Evolutionary conservation across 1,140 invertebrate genomes (phyloP).

Genomic region (Cepaea nemoralis): DNA sequence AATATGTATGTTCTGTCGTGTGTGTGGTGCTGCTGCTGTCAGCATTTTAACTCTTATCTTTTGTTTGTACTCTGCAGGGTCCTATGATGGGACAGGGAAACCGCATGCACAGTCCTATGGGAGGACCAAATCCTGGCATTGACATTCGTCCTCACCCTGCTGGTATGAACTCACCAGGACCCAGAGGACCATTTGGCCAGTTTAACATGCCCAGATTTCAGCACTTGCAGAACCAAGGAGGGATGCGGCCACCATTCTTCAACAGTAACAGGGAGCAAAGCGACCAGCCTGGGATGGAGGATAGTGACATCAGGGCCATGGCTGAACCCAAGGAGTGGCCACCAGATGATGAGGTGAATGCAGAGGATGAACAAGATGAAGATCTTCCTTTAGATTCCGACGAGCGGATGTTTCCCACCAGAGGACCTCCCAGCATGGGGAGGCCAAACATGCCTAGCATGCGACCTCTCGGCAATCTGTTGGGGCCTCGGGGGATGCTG

Average conservation of each 20-base stretch:
- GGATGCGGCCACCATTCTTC: slow-evolving; percentile 26
- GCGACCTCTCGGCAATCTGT: not conserved
- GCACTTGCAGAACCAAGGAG: not conserved
- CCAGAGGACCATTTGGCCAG: slow-evolving; percentile 10
- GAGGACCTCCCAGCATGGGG: not conserved
- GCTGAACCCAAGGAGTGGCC: slow-evolving; percentile 35
- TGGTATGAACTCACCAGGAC: slow-evolving; percentile 26
- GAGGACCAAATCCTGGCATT: slow-evolving; percentile 12
- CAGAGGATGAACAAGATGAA: slow-evolving; percentile 33
- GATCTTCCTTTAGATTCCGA: slow-evolving; percentile 27
- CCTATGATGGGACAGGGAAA: slow-evolving; percentile 18
- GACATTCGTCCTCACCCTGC: not conserved
- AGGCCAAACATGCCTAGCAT: slow-evolving; percentile 9
- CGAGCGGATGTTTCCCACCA: slow-evolving; percentile 3
- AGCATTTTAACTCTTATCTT: too few relatives aligned
- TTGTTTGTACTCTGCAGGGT: not conserved
- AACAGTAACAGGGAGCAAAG: slow-evolving; percentile 8
- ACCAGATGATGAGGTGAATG: slow-evolving; percentile 40
- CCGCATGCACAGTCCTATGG: not conserved
- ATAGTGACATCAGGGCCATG: slow-evolving; percentile 12
- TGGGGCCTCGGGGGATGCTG: slow-evolving; percentile 19
- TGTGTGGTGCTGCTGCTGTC: too few relatives aligned
- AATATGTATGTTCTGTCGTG: too few relatives aligned
- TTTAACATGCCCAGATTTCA: slow-evolving; percentile 2
- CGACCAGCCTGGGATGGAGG: not conserved